phyloP scores from a whole-genome alignment of 2,113 vertebrate species.

The Mustelus asterias region DNA sequence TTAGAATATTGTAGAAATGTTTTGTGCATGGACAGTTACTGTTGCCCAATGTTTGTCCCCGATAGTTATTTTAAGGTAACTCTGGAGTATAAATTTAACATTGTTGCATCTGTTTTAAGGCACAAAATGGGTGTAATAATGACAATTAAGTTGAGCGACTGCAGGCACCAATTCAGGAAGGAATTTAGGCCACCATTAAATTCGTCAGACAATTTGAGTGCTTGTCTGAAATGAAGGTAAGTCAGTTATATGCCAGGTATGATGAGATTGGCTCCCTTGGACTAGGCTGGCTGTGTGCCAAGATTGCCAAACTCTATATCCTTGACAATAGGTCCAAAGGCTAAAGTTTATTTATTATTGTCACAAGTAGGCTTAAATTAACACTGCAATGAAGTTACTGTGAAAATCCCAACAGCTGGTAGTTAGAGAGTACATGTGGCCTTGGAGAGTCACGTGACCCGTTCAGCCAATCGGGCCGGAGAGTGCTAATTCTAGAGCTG shows the following conservation, averaged over 20 bases:
- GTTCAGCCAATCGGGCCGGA: too few species aligned
- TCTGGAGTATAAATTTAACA: background rate
- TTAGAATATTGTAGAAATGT: background rate
- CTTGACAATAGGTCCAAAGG: background rate
- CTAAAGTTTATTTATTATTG: background rate
- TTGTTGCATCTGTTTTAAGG: background rate
- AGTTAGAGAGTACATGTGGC: background rate
- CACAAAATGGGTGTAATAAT: background rate
- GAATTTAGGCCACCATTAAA: background rate
- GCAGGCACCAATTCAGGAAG: background rate
- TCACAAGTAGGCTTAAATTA: too few species aligned
- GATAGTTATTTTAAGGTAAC: background rate
- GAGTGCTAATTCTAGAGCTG: too few species aligned
- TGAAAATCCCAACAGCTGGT: too few species aligned
- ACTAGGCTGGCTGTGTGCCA: background rate
- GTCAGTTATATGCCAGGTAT: background rate
- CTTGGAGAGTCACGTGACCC: too few species aligned
- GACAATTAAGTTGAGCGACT: background rate
- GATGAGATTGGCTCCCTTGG: background rate
- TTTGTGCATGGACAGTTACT: background rate
- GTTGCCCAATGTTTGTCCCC: background rate
- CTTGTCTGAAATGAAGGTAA: background rate
- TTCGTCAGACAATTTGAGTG: background rate
- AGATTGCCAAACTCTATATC: background rate
- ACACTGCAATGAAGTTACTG: too few species aligned